A percentile compares a stretch with the other conserved stretches of the same genome.
Conservation (phyloP, 2,113 vertebrate species). For the Podarcis raffonei region DNA sequence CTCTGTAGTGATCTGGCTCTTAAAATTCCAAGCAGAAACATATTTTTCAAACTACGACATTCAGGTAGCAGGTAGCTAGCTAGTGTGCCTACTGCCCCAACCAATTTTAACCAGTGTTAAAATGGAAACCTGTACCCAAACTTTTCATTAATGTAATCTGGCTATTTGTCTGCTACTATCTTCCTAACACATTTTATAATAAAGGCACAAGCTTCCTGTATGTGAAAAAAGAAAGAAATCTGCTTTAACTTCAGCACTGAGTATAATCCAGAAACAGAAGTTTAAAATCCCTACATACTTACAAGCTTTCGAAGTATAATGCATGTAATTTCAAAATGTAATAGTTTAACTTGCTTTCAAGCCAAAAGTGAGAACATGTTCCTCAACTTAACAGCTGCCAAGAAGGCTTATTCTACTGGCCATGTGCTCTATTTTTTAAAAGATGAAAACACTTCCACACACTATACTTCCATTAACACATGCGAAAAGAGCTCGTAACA, state of each 20-base stretch:
- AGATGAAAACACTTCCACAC: not conserved
- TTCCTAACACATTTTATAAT: not conserved
- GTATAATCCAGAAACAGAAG: not conserved
- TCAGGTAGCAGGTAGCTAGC: not conserved
- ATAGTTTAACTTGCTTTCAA: not conserved
- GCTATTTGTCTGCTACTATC: not conserved
- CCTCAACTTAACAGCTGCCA: not conserved
- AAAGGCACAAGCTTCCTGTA: not conserved
- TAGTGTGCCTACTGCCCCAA: not conserved
- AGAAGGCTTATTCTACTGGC: not conserved
- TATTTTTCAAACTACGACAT: no score
- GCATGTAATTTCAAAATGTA: constrained; percentile 26
- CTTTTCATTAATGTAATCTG: not conserved
- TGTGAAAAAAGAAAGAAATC: not conserved
- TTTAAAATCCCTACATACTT: not conserved
- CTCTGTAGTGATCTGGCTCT: not conserved
- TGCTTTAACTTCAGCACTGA: not conserved
- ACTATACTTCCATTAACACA: not conserved
- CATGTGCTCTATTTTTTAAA: not conserved
- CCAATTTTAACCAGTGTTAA: not conserved
- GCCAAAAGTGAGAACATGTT: not conserved
- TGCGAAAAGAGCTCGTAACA: constrained; percentile 18
- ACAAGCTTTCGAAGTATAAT: not conserved
- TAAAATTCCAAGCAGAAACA: not conserved
- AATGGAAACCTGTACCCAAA: not conserved